Percentiles rank a stretch among this genome's conserved stretches.
These are phyloP conservation scores for Mimas tiliae DNA, from an alignment of 2,888 invertebrate species.

Conservation along the genomic window DNA sequence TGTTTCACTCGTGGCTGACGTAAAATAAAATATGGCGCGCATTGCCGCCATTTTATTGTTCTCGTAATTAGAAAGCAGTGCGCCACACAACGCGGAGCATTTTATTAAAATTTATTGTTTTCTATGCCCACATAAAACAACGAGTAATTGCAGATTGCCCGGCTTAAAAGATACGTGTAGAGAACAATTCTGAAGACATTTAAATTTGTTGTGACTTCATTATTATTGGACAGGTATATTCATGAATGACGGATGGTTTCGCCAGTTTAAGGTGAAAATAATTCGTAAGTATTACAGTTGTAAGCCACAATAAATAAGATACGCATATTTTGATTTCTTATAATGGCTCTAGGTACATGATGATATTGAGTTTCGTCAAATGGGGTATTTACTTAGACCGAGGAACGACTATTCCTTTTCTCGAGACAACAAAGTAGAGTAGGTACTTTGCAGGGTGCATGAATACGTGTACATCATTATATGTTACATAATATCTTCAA, in stretches of 20 bases:
- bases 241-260: neutral
- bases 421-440: too few relatives aligned
- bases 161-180: neutral
- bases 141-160: neutral
- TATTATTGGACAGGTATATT: neutral
- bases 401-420: too few relatives aligned
- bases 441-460: too few relatives aligned
- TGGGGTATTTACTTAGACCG: neutral
- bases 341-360: neutral
- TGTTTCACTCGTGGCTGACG: constrained; percentile 34
- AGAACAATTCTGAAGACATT: neutral
- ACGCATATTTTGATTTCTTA: neutral
- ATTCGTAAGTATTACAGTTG: neutral
- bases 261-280: neutral
- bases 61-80: constrained; percentile 51
- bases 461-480: too few relatives aligned
- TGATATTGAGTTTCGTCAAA: neutral
- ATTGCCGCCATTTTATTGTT: constrained; percentile 46
- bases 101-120: constrained; percentile 38
- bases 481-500: too few relatives aligned
- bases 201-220: constrained; percentile 19
- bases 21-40: constrained; percentile 39
- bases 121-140: constrained; percentile 23
- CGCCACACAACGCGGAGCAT: constrained; percentile 39
- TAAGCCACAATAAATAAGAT: neutral